Percentiles rank a stretch among this genome's conserved stretches.
phyloP scores from a whole-genome alignment of 2,113 vertebrate genomes.

The Carassius carassius region DNA sequence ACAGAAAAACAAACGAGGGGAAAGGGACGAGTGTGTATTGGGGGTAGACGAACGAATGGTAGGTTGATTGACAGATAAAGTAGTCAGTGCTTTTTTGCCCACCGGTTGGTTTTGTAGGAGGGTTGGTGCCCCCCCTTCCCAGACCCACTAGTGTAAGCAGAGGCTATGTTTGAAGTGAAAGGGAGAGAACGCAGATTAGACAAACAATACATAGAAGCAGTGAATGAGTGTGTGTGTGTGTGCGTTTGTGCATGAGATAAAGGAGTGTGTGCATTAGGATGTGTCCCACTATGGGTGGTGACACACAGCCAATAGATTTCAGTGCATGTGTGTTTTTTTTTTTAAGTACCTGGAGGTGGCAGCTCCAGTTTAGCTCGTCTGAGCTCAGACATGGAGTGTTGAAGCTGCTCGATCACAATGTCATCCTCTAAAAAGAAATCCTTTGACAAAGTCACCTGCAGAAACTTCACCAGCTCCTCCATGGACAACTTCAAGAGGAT shows the following conservation, averaged over 20 bases:
- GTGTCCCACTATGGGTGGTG: slow-evolving; percentile 11
- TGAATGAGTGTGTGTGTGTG: slow-evolving; percentile 14
- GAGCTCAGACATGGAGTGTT: slow-evolving; percentile 88
- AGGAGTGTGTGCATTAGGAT: slow-evolving; percentile 24
- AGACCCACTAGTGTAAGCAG: slow-evolving; percentile 75
- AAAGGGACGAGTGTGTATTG: slow-evolving; percentile 31
- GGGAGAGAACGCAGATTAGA: slow-evolving; percentile 69
- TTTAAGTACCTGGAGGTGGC: slow-evolving; percentile 84
- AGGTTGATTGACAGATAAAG: slow-evolving; percentile 50
- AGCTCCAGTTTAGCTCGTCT: slow-evolving; percentile 88
- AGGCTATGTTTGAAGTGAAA: slow-evolving; percentile 62
- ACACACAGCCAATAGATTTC: slow-evolving; percentile 18
- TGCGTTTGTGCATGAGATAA: slow-evolving; percentile 15
- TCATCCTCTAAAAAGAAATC: slow-evolving; percentile 94
- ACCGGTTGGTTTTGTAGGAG: slow-evolving; percentile 80
- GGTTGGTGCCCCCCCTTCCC: slow-evolving; percentile 72
- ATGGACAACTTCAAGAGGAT: slow-evolving; percentile 92
- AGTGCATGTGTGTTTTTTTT: neutral
- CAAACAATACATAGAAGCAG: slow-evolving; percentile 45
- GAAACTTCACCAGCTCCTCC: slow-evolving; percentile 97
- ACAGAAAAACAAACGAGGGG: slow-evolving; percentile 32
- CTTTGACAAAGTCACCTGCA: slow-evolving; percentile 90
- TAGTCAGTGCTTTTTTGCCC: slow-evolving; percentile 72
- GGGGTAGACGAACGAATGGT: slow-evolving; percentile 44
- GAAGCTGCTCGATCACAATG: slow-evolving; percentile 92